A percentile compares a stretch with the other conserved stretches of the same genome.
These are phyloP conservation scores for Enoplosus armatus DNA, from an alignment of 2,797 vertebrate species.

Conservation along the genomic window DNA sequence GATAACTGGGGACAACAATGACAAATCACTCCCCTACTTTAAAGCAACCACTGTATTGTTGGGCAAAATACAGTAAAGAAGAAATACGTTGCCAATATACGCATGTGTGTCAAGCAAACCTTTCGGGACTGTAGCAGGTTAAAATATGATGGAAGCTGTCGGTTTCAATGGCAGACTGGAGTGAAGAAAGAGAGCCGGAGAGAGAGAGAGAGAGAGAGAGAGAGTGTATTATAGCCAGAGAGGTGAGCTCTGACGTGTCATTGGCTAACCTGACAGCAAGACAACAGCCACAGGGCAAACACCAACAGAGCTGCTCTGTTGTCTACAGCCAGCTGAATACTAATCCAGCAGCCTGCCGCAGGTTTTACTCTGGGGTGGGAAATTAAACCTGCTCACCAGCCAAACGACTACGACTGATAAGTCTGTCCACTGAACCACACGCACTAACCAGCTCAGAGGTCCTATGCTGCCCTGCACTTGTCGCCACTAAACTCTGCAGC, in stretches of 20 bases:
- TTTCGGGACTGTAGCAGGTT: neutral
- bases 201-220: neutral
- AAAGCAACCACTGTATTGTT: neutral
- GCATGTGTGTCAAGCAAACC: neutral
- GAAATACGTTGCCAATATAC: neutral
- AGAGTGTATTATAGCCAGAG: conserved; percentile 51
- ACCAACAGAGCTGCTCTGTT: conserved; percentile 54
- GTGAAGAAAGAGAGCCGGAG: neutral
- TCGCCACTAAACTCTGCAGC: conserved; percentile 34
- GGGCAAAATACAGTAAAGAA: neutral
- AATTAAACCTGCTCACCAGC: conserved; percentile 56
- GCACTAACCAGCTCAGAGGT: conserved; percentile 36
- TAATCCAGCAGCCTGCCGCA: conserved; percentile 65
- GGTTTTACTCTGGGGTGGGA: conserved; percentile 49
- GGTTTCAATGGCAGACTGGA: neutral
- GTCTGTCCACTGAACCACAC: conserved; percentile 49
- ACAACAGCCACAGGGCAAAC: conserved; percentile 78
- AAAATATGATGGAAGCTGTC: conserved; percentile 7
- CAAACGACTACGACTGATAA: conserved; percentile 41
- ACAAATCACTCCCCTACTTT: neutral
- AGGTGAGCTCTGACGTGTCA: conserved; percentile 65
- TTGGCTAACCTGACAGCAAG: conserved; percentile 71
- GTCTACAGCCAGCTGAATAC: conserved; percentile 66
- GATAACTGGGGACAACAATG: neutral
- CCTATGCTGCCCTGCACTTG: conserved; percentile 29